Conservation (phyloP, 2,113 vertebrate species). For the Paralichthys olivaceus region DNA sequence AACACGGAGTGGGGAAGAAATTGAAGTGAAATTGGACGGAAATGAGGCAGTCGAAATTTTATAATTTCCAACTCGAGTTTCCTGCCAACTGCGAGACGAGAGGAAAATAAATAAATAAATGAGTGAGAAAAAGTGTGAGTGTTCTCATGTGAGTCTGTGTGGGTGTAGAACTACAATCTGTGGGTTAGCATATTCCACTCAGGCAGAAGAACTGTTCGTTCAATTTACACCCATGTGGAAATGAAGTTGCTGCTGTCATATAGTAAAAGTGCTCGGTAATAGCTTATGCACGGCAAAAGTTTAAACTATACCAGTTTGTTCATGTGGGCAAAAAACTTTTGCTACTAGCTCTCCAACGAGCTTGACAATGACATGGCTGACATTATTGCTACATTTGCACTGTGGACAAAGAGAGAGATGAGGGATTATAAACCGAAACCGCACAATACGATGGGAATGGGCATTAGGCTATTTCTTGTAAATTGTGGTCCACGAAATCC, state of each 20-base stretch:
- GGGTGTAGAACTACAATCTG: conserved; percentile 47
- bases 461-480: no score
- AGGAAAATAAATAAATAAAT: conserved; percentile 47
- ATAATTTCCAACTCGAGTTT: conserved; percentile 40
- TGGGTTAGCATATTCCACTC: conserved; percentile 40
- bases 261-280: neutral
- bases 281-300: neutral
- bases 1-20: conserved; percentile 9
- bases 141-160: conserved; percentile 39
- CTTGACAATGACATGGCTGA: no score
- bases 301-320: neutral
- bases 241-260: conserved; percentile 20
- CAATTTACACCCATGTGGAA: conserved; percentile 23
- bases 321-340: no score
- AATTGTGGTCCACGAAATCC: no score
- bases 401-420: no score
- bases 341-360: no score
- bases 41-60: conserved; percentile 55
- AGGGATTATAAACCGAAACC: no score
- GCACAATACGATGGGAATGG: no score
- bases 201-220: conserved; percentile 21
- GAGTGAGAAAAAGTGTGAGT: conserved; percentile 42
- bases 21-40: conserved; percentile 50
- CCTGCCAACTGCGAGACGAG: conserved; percentile 39
- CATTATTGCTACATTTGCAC: no score